Evolutionary conservation across 2,888 invertebrate species (phyloP).

Genomic region (Plagiodera versicolora): DNA sequence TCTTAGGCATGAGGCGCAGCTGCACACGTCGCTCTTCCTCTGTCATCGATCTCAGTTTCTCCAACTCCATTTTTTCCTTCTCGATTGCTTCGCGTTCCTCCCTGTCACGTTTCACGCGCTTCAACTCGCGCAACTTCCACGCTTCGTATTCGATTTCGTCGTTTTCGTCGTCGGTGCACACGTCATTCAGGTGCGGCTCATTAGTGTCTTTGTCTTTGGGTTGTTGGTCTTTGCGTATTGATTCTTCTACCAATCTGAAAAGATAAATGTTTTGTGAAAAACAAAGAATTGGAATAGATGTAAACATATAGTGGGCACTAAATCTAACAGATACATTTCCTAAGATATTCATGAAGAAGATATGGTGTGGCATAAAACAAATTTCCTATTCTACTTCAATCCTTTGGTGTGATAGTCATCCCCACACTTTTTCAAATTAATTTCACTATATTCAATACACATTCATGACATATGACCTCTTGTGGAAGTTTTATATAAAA

Average conservation of each 20-base stretch:
- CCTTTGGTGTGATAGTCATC: too few species aligned
- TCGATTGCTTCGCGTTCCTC: slow-evolving; percentile 91
- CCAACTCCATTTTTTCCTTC: slow-evolving; percentile 85
- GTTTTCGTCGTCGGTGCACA: slow-evolving; percentile 93
- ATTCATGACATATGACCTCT: too few species aligned
- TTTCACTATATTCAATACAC: too few species aligned
- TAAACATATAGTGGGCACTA: too few species aligned
- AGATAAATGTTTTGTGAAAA: neutral
- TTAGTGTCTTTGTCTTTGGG: slow-evolving; percentile 66
- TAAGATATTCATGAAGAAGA: too few species aligned
- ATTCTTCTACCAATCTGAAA: slow-evolving; percentile 76
- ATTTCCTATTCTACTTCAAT: too few species aligned
- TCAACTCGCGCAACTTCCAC: slow-evolving; percentile 97
- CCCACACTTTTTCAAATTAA: too few species aligned
- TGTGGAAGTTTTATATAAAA: too few species aligned
- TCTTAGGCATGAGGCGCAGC: slow-evolving; percentile 84
- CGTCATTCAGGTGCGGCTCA: slow-evolving; percentile 79
- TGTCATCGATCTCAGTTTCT: slow-evolving; percentile 88
- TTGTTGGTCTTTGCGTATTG: slow-evolving; percentile 79
- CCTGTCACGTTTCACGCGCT: slow-evolving; percentile 92
- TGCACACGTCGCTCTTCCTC: slow-evolving; percentile 95
- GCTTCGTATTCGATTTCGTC: slow-evolving; percentile 96
- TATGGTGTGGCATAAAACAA: too few species aligned
- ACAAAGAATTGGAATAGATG: too few species aligned
- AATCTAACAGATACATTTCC: too few species aligned